Evolutionary conservation across 1,140 invertebrate genomes (phyloP).

Genomic region (Dreissena polymorpha): DNA sequence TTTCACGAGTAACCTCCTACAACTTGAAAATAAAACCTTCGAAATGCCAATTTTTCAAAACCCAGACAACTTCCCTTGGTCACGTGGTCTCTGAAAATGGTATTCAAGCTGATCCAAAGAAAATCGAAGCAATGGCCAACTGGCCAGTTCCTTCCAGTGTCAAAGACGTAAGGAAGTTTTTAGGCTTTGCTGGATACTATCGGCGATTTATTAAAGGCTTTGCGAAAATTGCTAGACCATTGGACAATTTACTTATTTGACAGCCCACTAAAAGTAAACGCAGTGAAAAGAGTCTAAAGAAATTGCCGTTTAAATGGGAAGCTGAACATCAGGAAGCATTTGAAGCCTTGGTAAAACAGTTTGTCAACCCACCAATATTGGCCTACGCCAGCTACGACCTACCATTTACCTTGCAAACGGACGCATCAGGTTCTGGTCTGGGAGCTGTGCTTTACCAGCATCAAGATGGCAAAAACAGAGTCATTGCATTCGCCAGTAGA

Average conservation of each 20-base stretch:
- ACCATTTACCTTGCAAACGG: constrained; percentile 28
- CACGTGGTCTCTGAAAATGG: constrained; percentile 1
- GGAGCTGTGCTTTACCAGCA: constrained; percentile 25
- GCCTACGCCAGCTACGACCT: constrained; percentile 21
- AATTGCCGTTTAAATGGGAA: constrained; percentile 8
- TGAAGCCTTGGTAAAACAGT: neutral
- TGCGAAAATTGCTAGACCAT: constrained; percentile 58
- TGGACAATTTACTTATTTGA: constrained; percentile 55
- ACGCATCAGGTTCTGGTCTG: constrained; percentile 12
- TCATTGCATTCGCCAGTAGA: constrained; percentile 43
- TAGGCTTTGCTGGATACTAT: constrained; percentile 66
- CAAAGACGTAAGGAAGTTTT: constrained; percentile 64
- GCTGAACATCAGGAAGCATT: constrained; percentile 16
- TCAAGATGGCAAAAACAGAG: constrained; percentile 19
- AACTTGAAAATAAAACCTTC: constrained; percentile 19
- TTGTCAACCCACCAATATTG: constrained; percentile 20
- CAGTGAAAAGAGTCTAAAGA: constrained; percentile 5
- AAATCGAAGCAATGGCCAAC: constrained; percentile 56
- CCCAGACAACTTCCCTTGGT: neutral
- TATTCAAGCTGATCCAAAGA: neutral
- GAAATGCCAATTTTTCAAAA: constrained; percentile 32
- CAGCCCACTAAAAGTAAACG: constrained; percentile 39
- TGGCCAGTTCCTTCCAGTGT: constrained; percentile 62
- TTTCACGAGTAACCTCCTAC: neutral
- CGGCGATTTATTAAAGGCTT: constrained; percentile 65